Evolutionary conservation across 2,113 vertebrate species (phyloP), one percentile per base, ranked within the genome.

Genomic region (Rousettus leschenaultii): DNA sequence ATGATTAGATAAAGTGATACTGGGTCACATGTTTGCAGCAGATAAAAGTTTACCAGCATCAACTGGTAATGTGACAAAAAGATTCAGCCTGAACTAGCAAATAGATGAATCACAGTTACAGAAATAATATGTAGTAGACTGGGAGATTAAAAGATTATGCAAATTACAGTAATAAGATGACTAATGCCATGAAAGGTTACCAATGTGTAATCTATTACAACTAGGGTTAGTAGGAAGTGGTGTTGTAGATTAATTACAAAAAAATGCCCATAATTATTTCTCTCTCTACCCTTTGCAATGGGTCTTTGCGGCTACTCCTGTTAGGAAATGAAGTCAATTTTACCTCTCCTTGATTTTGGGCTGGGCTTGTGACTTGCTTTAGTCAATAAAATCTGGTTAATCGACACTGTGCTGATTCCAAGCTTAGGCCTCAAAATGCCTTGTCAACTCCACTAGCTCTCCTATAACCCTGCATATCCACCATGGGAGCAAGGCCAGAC

Each of bases 161-260:
- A 15, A 92, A 82, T 66, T 57, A 88, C 5, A 92, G 28, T 86
- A 57, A 74, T 19, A 83, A 95, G 43, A 21, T 92, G 87, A 74
- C 28, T 68, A 83, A 45, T 57, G 38, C 19, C 28, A 75, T 68
- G 75, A 40, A 92, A 92, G 15, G 6, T 82, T 75, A 83, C 18
- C 28, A 66, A 33, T 82, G 24, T 16, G 51, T 21, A 92, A 92
- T 55, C 24, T 48, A 86, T 91, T 48, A 80, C 19, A 26, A 74
- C 12, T 74, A 92, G 10, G 13, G 22, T 57, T 80, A 79, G 45
- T 48, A 57, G 40, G 33, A 95, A 26, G 38, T 82, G 12, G 26
- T 92, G 45, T 87, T 86, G 87, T 82, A 87, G 75, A 91, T 80
- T 80, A 73, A 91, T 75, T 66, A n/a, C n/a, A 66, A 75, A 86